Evolutionary conservation across 2,888 invertebrate genomes (phyloP), one percentile per base, ranked within the genome.

Genomic region (Patella depressa): DNA sequence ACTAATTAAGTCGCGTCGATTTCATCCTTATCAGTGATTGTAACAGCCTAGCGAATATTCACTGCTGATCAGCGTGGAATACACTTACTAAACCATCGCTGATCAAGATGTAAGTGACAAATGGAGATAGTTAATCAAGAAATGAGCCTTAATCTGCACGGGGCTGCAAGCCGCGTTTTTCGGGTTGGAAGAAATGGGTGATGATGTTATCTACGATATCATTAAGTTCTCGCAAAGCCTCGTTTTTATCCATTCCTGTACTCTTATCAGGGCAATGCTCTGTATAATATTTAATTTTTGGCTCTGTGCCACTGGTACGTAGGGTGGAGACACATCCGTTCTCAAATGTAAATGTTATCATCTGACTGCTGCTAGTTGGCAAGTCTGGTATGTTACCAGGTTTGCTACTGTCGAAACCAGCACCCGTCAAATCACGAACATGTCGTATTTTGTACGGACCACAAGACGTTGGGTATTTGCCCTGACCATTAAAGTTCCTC

Each of bases 261-360:
- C 81, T 80, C 12, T 89, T 89, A 75, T 88, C 85, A n/a, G 90
- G 86, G 74, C 85, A 84, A 76, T 89, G 88, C 81, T 92, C 99
- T 0, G 97, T 96, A 92, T 99, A 99, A 92, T 98, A 99, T 93
- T 99, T 99, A 87, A 99, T 94, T 92, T 99, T 99, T 70, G 99
- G 99, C 91, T 99, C 99, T 0, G 99, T 99, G 72, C 99, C 99
- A 91, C 98, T 98, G 1, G 98, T 98, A 83, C 99, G 94, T 55
- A 99, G 92, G 0, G 98, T 98, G 2, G 96, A 94, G 12, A 95
- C 94, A 82, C 97, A 93, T 0, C 97, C 98, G 92, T 96, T 96
- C 75, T 93, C 93, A 91, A 99, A 97, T 12, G 94, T 94, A 91
- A 99, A 97, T 14, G 98, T 98, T 75, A 99, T 95, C 99, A 99